Conservation (phyloP, 35 echinoderm and acorn worm species). For the Ophioderma brevispina region DNA sequence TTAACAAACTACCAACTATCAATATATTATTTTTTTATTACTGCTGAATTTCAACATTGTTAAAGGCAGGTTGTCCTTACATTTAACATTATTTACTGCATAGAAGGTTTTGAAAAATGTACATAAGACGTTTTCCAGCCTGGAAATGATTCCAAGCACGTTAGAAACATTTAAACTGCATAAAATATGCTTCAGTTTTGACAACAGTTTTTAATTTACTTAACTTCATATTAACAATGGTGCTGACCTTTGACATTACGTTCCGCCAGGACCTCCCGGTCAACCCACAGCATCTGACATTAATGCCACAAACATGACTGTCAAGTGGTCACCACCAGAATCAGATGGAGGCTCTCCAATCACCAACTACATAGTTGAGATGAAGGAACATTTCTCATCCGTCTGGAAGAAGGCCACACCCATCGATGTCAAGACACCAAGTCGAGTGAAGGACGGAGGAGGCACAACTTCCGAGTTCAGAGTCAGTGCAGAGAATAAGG, state of each 20-base stretch:
- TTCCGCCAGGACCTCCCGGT: conserved; percentile 55
- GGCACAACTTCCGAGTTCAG: conserved; percentile 58
- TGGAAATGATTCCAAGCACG: no score
- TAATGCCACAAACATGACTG: conserved; percentile 36
- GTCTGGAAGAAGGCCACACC: conserved; percentile 48
- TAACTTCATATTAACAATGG: not conserved
- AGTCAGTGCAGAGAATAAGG: conserved; percentile 67
- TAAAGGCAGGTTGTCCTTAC: no score
- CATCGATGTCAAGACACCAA: conserved; percentile 14
- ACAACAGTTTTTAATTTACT: not conserved
- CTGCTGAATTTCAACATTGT: no score
- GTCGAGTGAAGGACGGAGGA: conserved; percentile 48
- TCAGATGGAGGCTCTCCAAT: conserved; percentile 68
- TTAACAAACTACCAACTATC: no score
- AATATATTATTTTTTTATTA: no score
- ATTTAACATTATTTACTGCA: no score
- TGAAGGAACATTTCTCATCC: conserved; percentile 67
- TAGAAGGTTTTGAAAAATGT: no score
- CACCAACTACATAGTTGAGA: conserved; percentile 68
- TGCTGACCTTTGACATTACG: not conserved
- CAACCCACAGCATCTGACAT: conserved; percentile 46
- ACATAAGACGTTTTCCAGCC: no score
- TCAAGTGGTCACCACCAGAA: conserved; percentile 59
- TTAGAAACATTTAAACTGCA: no score
- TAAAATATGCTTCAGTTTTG: no score